phyloP scores from a whole-genome alignment of 2,888 invertebrate genomes.

The Brenthis daphne region DNA sequence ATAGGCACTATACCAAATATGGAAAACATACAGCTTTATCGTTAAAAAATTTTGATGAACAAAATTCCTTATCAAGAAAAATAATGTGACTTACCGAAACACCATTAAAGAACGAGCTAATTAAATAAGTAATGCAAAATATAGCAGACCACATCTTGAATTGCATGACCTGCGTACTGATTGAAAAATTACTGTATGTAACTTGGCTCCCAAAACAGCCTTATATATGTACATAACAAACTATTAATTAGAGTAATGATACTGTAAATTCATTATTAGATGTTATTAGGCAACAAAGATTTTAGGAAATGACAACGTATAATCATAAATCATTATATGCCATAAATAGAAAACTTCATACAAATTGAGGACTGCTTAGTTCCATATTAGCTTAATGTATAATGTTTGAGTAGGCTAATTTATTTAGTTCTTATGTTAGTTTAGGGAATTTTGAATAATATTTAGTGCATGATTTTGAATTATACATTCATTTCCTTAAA shows the following conservation, averaged over 20 bases:
- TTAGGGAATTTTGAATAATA: too few relatives aligned
- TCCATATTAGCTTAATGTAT: too few relatives aligned
- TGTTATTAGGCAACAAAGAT: slow-evolving; percentile 33
- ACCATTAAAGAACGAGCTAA: neutral
- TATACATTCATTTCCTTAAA: too few relatives aligned
- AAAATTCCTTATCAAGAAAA: too few relatives aligned
- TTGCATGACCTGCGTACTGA: neutral
- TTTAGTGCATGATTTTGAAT: too few relatives aligned
- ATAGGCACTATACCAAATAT: too few relatives aligned
- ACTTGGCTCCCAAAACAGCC: neutral
- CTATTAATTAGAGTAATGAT: slow-evolving; percentile 25
- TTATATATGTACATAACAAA: slow-evolving; percentile 13
- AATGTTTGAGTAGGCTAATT: too few relatives aligned
- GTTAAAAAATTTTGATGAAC: too few relatives aligned
- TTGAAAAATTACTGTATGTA: neutral
- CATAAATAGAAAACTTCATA: too few relatives aligned
- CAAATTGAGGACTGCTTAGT: too few relatives aligned
- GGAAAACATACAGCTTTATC: too few relatives aligned
- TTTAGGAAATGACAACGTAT: slow-evolving; percentile 40
- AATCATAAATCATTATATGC: neutral
- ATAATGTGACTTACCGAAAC: slow-evolving; percentile 5
- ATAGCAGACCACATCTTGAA: neutral
- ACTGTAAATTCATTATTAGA: slow-evolving; percentile 38
- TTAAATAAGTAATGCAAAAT: neutral
- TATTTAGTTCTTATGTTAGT: too few relatives aligned